Evolutionary conservation across 2,888 invertebrate species (phyloP), one percentile per base, ranked within the genome.

Genomic region (Notocelia uddmanniana): DNA sequence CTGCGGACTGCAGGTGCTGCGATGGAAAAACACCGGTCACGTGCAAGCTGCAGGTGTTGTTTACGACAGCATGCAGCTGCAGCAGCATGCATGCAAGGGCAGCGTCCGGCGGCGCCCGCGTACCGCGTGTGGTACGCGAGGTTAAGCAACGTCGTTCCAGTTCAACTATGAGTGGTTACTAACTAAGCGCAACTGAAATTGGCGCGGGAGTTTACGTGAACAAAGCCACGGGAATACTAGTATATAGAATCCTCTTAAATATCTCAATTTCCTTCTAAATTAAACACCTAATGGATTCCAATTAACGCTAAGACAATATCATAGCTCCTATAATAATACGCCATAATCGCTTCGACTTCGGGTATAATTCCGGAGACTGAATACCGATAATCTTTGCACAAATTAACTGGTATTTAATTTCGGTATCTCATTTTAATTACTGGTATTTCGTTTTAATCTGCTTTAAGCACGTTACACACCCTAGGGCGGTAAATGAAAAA

Each of bases 261-360:
- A 48, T 19, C 18, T 57, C 55, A 57, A 69, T 64, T 69, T 63
- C 31, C 34, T 21, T 21, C 45, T 10, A 55, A 55, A 69, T 69
- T 69, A 26, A 69, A 19, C 69, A 15, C 37, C 34, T 18, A 69
- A 58, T 11, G 41, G 52, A 52, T 52, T 34, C 15, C 41, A 64
- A 70, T 66, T 52, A 52, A 18, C 26, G 34, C 13, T 5, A 26
- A 63, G 63, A 50, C 52, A 59, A 45, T 59, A 66, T 70, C 59
- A 57, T 21, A 54, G 21, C 58, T 19, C 31, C 15, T 62, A 52
- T 45, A 62, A 48, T 62, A 62, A 63, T 69, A 55, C 50, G 11
- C 34, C 48, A 31, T 63, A 63, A 58, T 58, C 50, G 64, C 31
- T 59, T 50, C 50, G 66, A 58, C 64, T 55, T 67, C 54, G 50